These are phyloP conservation scores for Chaetodon trifascialis DNA, from an alignment of 2,113 vertebrate genomes.

Conservation along the genomic window DNA sequence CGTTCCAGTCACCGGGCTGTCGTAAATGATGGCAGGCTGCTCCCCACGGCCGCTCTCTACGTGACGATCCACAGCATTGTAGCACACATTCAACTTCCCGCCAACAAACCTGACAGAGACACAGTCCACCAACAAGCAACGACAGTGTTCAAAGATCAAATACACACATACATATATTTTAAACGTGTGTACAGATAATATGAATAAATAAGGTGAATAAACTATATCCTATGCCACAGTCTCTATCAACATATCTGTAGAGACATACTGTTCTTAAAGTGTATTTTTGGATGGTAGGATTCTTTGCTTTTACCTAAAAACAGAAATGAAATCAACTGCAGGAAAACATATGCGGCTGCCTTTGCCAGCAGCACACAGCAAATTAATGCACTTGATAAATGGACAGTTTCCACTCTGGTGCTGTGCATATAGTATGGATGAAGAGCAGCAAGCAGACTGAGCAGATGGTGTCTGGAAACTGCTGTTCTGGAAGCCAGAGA, in stretches of 20 bases:
- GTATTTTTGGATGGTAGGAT: background rate
- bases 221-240: background rate
- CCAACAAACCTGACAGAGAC: slow-evolving; percentile 89
- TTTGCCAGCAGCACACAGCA: slow-evolving; percentile 13
- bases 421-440: slow-evolving; percentile 27
- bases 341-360: background rate
- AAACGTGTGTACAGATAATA: background rate
- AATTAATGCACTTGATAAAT: slow-evolving; percentile 42
- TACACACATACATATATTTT: background rate
- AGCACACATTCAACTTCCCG: slow-evolving; percentile 94
- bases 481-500: slow-evolving; percentile 42
- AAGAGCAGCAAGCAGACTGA: slow-evolving; percentile 50
- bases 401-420: slow-evolving; percentile 16
- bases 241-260: background rate
- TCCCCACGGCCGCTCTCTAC: slow-evolving; percentile 90
- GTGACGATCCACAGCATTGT: slow-evolving; percentile 95
- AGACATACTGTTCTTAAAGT: background rate
- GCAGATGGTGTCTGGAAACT: slow-evolving; percentile 64
- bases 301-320: background rate
- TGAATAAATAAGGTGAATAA: too few species aligned
- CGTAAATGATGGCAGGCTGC: slow-evolving; percentile 92
- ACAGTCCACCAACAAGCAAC: background rate
- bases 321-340: background rate
- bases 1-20: slow-evolving; percentile 93
- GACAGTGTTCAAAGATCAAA: background rate